These are phyloP conservation scores for Neotoxoptera formosana DNA, from an alignment of 1,140 invertebrate species.

Conservation along the genomic window DNA sequence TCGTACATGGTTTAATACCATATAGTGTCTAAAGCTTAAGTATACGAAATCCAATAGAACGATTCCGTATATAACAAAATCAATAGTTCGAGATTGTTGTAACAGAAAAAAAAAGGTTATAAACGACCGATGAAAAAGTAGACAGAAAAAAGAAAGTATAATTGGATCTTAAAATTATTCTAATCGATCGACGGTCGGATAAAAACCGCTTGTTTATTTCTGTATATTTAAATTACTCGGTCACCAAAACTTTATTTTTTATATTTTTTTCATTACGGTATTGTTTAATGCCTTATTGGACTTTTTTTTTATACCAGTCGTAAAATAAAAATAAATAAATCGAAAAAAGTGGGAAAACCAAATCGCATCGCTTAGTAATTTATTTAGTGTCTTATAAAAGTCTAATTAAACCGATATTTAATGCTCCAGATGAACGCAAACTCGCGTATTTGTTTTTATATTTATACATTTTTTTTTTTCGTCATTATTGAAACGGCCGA, in stretches of 20 bases:
- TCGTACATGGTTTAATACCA: background rate
- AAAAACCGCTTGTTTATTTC: conserved; percentile 36
- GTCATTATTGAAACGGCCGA: background rate
- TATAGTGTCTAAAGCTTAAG: background rate
- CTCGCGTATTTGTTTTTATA: background rate
- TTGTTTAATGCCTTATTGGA: background rate
- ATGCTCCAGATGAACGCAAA: conserved; percentile 2
- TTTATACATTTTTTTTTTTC: background rate
- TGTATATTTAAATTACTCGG: background rate
- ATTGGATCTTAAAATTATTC: conserved; percentile 35
- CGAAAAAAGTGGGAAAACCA: background rate
- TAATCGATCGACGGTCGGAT: background rate
- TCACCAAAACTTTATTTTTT: background rate
- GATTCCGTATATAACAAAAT: background rate
- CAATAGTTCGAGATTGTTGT: background rate
- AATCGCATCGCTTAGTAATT: background rate
- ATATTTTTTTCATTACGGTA: background rate
- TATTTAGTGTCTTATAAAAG: conserved; percentile 47
- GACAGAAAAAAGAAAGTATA: background rate
- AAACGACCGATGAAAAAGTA: background rate
- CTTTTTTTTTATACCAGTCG: background rate
- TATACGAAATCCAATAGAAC: background rate
- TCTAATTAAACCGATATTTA: conserved; percentile 43
- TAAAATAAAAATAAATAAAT: conserved; percentile 13
- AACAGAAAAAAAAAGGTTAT: background rate